phyloP scores from a whole-genome alignment of 2,113 vertebrate genomes.

The Ceyx margarethae region DNA sequence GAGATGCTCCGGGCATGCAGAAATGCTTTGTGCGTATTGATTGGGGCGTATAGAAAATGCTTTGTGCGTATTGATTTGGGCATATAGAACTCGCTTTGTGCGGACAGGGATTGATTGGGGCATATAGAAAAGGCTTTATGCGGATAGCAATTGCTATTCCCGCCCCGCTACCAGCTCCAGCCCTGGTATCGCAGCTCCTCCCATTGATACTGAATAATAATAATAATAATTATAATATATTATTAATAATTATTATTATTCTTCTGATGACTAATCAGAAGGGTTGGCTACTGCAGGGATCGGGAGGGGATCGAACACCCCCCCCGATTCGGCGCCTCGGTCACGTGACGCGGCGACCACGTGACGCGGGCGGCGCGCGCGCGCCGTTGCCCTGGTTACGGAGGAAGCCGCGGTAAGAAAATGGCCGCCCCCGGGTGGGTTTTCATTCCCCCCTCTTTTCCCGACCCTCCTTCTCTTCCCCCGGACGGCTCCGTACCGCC shows the following conservation, averaged over 20 bases:
- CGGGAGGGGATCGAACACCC: background rate
- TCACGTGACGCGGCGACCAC: background rate
- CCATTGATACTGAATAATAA: background rate
- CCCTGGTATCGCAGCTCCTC: too few relatives aligned
- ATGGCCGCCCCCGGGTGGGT: background rate
- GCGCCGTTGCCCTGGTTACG: background rate
- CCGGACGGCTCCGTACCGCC: background rate
- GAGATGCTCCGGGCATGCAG: background rate
- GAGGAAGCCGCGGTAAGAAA: background rate
- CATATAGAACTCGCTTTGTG: background rate
- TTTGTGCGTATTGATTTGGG: background rate
- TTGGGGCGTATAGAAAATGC: background rate
- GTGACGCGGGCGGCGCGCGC: background rate
- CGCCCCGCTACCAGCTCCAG: too few relatives aligned
- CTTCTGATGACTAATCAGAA: too few relatives aligned
- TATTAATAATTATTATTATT: too few relatives aligned
- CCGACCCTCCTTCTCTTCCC: background rate
- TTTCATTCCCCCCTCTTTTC: too few relatives aligned
- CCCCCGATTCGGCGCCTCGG: too few relatives aligned
- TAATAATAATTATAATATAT: background rate
- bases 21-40: too few relatives aligned
- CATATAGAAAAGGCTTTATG: background rate
- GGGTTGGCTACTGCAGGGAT: background rate
- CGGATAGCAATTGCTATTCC: too few relatives aligned
- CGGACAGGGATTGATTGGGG: background rate